A percentile compares a stretch with the other conserved stretches of the same genome.
Conservation (phyloP, 2,113 vertebrate species). For the Centropristis striata region DNA sequence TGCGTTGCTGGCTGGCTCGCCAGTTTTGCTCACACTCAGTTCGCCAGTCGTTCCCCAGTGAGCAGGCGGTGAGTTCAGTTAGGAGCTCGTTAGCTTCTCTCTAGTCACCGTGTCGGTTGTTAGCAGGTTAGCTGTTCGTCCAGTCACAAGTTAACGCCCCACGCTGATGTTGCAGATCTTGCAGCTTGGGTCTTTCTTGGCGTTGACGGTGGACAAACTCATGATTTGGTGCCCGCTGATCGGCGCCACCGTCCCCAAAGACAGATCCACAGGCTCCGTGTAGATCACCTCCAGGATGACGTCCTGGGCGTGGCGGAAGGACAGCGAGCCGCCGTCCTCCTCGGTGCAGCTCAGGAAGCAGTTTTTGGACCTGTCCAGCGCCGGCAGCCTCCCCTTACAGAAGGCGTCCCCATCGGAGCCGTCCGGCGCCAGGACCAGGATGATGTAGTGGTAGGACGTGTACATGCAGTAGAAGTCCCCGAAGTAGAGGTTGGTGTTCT, state of each 20-base stretch:
- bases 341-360: slow-evolving; percentile 89
- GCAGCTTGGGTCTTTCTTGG: slow-evolving; percentile 99
- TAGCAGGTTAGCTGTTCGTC: background rate
- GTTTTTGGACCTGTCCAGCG: slow-evolving; percentile 91
- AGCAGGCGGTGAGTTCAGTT: background rate
- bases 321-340: slow-evolving; percentile 86
- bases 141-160: slow-evolving; percentile 86
- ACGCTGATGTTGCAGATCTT: slow-evolving; percentile 98
- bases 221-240: slow-evolving; percentile 96
- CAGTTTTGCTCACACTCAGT: background rate
- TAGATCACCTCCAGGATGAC: slow-evolving; percentile 97
- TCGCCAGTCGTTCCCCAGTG: background rate
- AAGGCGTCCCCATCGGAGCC: slow-evolving; percentile 93
- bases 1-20: background rate
- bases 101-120: background rate
- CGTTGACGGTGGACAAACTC: slow-evolving; percentile 95
- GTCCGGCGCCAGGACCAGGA: slow-evolving; percentile 91
- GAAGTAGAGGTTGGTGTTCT: slow-evolving; percentile 95
- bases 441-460: slow-evolving; percentile 97
- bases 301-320: slow-evolving; percentile 94
- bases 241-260: slow-evolving; percentile 89
- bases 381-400: slow-evolving; percentile 93
- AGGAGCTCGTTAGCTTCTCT: slow-evolving; percentile 3
- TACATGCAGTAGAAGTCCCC: slow-evolving; percentile 99
- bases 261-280: slow-evolving; percentile 94